These are phyloP conservation scores for Babylonia areolata DNA, from an alignment of 1,140 invertebrate genomes.

Conservation along the genomic window DNA sequence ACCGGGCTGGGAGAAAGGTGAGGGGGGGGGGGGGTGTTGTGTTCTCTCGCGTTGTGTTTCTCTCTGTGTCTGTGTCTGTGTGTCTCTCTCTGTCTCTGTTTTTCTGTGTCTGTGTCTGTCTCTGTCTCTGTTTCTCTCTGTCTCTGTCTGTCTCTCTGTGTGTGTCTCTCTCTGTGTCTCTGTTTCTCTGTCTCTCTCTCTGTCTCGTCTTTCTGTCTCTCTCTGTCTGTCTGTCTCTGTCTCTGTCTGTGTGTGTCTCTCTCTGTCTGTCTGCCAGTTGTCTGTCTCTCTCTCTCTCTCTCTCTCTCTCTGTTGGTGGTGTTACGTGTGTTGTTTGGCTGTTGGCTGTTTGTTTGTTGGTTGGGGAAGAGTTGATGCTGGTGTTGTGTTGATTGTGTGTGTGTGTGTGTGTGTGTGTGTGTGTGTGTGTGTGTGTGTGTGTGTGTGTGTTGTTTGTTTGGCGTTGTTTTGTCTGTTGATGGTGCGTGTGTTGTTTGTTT, in stretches of 20 bases:
- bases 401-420: not conserved
- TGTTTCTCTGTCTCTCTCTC: too few relatives aligned
- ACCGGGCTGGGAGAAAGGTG: slow-evolving; percentile 94
- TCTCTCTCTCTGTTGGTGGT: too few relatives aligned
- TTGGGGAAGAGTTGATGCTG: not conserved
- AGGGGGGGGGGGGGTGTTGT: slow-evolving; percentile 15
- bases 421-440: too few relatives aligned
- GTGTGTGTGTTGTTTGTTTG: too few relatives aligned
- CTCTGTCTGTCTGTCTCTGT: slow-evolving; percentile 12
- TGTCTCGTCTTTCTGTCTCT: too few relatives aligned
- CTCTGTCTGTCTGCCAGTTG: slow-evolving; percentile 36
- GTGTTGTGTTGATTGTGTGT: too few relatives aligned
- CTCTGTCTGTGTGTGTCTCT: slow-evolving; percentile 38
- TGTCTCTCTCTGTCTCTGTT: not conserved
- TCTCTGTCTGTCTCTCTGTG: not conserved
- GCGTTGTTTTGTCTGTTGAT: too few relatives aligned
- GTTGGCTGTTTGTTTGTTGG: not conserved
- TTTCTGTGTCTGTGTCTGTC: too few relatives aligned
- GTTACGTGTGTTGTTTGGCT: slow-evolving; percentile 1
- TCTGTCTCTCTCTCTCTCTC: too few relatives aligned
- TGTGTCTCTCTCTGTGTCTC: not conserved
- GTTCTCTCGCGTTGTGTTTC: too few relatives aligned
- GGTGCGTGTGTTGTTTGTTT: too few relatives aligned
- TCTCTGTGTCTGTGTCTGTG: not conserved
- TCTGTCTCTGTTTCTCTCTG: too few relatives aligned